Percentiles rank a stretch among this genome's conserved stretches.
Evolutionary conservation across 2,113 vertebrate genomes (phyloP).

Genomic region (Sinocyclocheilus rhinocerous): DNA sequence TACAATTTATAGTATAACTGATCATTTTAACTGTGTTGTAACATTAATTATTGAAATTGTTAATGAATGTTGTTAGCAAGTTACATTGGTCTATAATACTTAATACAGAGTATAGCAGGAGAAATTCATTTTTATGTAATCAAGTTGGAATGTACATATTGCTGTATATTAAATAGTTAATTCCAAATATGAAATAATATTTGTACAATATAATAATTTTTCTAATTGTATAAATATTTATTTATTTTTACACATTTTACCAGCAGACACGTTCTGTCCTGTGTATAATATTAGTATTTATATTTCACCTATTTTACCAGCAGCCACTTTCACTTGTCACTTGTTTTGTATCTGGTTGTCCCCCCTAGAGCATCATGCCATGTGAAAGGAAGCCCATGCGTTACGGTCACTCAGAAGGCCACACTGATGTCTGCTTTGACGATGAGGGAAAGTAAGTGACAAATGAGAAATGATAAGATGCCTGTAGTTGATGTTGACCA

Average conservation of each 20-base stretch:
- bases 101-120: neutral
- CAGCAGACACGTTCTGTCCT: too few species aligned
- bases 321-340: too few species aligned
- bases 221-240: neutral
- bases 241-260: neutral
- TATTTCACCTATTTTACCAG: too few species aligned
- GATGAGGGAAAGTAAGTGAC: constrained; percentile 82
- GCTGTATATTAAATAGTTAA: neutral
- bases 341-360: neutral
- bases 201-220: neutral
- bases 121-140: neutral
- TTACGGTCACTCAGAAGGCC: constrained; percentile 92
- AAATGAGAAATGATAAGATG: neutral
- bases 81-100: too few species aligned
- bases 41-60: too few species aligned
- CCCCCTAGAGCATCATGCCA: constrained; percentile 74
- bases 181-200: neutral
- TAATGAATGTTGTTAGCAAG: too few species aligned
- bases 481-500: neutral
- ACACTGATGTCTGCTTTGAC: constrained; percentile 94
- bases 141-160: neutral
- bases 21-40: too few species aligned
- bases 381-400: constrained; percentile 85
- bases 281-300: too few species aligned
- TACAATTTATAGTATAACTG: too few species aligned